These are phyloP conservation scores for Microctonus aethiopoides DNA, from an alignment of 2,888 invertebrate genomes.

Conservation along the genomic window DNA sequence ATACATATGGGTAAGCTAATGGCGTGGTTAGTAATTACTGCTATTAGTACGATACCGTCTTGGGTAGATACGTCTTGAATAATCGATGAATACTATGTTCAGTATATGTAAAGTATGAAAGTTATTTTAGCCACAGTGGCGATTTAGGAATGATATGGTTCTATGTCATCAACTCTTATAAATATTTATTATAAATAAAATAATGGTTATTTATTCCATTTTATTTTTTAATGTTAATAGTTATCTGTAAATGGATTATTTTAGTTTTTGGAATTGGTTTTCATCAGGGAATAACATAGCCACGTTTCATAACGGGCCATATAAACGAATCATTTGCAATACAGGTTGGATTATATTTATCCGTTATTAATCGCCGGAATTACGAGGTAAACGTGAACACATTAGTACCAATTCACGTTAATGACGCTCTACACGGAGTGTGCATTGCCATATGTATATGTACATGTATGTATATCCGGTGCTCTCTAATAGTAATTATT, in stretches of 20 bases:
- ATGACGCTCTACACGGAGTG: slow-evolving; percentile 7
- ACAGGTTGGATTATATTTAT: slow-evolving; percentile 14
- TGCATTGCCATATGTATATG: neutral
- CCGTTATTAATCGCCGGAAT: slow-evolving; percentile 25
- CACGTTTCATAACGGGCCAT: slow-evolving; percentile 8
- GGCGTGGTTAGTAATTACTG: slow-evolving; percentile 49
- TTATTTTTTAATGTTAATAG: neutral
- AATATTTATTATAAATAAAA: neutral
- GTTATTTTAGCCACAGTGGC: slow-evolving; percentile 2
- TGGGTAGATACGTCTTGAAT: slow-evolving; percentile 38
- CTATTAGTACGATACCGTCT: slow-evolving; percentile 46
- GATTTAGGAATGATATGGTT: neutral
- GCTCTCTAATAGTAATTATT: slow-evolving; percentile 15
- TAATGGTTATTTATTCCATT: neutral
- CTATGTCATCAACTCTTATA: neutral
- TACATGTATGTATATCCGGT: neutral
- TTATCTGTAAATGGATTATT: neutral
- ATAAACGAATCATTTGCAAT: neutral
- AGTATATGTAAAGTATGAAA: neutral
- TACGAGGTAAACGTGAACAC: slow-evolving; percentile 19
- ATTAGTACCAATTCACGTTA: slow-evolving; percentile 21
- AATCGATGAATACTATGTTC: slow-evolving; percentile 44
- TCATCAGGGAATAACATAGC: neutral
- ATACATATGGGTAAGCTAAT: slow-evolving; percentile 46
- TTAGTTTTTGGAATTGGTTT: neutral